Base-by-base conservation (phyloP, 1,140 invertebrate genomes). In the Galendromus occidentalis region DNA sequence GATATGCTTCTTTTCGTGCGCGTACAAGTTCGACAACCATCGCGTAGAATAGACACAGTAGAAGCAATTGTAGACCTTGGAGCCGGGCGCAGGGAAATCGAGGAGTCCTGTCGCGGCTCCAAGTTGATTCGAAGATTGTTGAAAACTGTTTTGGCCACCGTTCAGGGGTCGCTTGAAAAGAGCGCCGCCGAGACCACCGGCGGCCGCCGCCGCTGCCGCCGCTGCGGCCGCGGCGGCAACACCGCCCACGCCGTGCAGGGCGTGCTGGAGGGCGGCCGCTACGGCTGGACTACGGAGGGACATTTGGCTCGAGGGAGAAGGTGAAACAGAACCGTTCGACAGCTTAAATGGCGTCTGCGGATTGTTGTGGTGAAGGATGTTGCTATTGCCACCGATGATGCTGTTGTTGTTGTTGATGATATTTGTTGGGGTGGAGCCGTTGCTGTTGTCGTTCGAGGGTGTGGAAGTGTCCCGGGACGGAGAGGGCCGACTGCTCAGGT, bases 31-130 rank as follows among this genome's bases (percentile, higher is more conserved):
- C 28, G 88, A 87, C 66, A 92, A 79, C 70, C 90, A 85, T 65
- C 86, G 82, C 18, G 88, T 91, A n/a, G 85, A 84, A 73, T 91
- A 93, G 44, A 85, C 83, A 71, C 91, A 94, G 71, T 86, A 84
- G 0, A 86, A 85, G 76, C 91, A 93, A 51, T 86, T 84, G 75
- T 91, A 93, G 29, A 83, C 83, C 47, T 73, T 77, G 64, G 71
- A 69, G 28, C 65, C 68, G 9, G 68, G 51, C 9, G 51, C 25
- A 25, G 55, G 41, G 44, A 66, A 68, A 42, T 68, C 64, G 39
- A 64, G 42, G 55, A 47, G 45, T 39, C 65, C 22, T 41, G 20
- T 66, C 33, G 22, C 42, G 33, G 9, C 33, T 39, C 33, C 33
- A 39, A 39, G 33, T 9, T 39, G 33, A 9, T 39, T 39, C 4